Conservation (phyloP, 2,888 invertebrate genomes). For the Urechis unicinctus region DNA sequence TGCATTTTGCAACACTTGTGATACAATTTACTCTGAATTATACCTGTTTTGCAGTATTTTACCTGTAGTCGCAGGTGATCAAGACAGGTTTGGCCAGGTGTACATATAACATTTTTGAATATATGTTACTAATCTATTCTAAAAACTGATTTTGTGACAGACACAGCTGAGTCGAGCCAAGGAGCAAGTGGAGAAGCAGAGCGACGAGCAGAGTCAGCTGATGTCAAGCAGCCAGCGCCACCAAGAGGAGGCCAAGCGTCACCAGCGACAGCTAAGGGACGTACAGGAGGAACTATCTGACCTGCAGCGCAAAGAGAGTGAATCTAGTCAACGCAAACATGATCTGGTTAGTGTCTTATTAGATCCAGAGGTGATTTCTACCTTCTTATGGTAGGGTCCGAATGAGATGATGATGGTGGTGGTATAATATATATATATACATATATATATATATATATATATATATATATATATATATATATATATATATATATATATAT, state of each 20-base stretch:
- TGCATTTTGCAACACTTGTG: neutral
- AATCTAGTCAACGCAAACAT: constrained; percentile 64
- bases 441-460: too few species aligned
- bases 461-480: too few species aligned
- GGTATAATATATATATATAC: too few species aligned
- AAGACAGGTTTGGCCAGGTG: too few species aligned
- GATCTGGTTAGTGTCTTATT: constrained; percentile 58
- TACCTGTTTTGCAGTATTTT: too few species aligned
- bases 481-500: too few species aligned
- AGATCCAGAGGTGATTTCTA: neutral
- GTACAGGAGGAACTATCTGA: constrained; percentile 72
- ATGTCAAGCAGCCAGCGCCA: constrained; percentile 61
- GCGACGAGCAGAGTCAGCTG: constrained; percentile 59
- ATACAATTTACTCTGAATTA: too few species aligned
- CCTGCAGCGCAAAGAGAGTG: constrained; percentile 67
- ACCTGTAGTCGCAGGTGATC: too few species aligned
- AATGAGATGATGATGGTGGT: too few species aligned
- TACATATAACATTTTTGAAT: too few species aligned
- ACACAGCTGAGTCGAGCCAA: constrained; percentile 63
- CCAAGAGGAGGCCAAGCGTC: constrained; percentile 72
- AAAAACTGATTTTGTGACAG: constrained; percentile 33
- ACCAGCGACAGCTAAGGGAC: constrained; percentile 62
- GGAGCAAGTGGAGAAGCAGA: constrained; percentile 67
- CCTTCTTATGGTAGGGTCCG: too few species aligned
- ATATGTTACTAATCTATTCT: too few species aligned